Conservation (phyloP, 2,888 invertebrate genomes). For the Uropetala carovei region DNA sequence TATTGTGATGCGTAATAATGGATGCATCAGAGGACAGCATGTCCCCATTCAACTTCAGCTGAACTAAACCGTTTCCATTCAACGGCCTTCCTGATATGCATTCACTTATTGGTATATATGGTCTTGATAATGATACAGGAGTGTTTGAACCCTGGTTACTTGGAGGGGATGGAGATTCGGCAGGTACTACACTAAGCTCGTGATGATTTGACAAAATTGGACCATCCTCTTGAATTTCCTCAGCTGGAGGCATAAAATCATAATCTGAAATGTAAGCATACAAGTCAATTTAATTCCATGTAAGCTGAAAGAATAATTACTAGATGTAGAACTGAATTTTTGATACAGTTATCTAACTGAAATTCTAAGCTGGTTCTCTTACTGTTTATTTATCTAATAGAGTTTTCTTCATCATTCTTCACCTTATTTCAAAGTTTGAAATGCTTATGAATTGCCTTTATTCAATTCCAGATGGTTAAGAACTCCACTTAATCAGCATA, state of each 20-base stretch:
- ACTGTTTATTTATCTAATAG: too few relatives aligned
- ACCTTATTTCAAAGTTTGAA: too few relatives aligned
- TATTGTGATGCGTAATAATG: not conserved
- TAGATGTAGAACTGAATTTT: not conserved
- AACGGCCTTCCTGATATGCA: conserved; percentile 86
- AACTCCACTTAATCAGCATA: not conserved
- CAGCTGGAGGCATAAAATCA: conserved; percentile 67
- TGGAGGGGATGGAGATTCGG: conserved; percentile 60
- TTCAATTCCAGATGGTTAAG: too few relatives aligned
- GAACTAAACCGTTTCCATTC: conserved; percentile 34
- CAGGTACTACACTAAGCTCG: not conserved
- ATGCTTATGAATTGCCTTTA: too few relatives aligned
- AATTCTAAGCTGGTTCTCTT: too few relatives aligned
- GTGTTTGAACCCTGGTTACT: conserved; percentile 67
- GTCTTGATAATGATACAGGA: conserved; percentile 79
- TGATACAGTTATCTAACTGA: not conserved
- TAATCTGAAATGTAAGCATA: conserved; percentile 65
- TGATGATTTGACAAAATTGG: not conserved
- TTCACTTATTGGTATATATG: conserved; percentile 95
- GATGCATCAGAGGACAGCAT: not conserved
- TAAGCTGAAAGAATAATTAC: not conserved
- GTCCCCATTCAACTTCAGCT: conserved; percentile 37
- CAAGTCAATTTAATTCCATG: not conserved
- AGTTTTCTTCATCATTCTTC: too few relatives aligned
- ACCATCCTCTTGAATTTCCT: conserved; percentile 52